Evolutionary conservation across 2,888 invertebrate genomes (phyloP).

Genomic region (Nasonia oneida): DNA sequence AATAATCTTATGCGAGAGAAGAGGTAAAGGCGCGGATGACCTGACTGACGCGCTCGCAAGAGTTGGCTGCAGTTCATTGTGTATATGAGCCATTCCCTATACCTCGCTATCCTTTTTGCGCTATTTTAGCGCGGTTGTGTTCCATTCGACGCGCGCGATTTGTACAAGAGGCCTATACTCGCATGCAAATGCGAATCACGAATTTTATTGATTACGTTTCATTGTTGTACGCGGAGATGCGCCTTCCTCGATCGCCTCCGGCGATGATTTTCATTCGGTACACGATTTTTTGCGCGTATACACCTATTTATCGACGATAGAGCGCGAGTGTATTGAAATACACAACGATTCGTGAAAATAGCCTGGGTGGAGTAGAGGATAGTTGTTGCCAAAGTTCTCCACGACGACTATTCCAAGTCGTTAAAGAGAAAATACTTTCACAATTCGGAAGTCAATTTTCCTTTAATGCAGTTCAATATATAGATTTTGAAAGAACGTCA

Average conservation of each 20-base stretch:
- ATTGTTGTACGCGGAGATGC: constrained; percentile 21
- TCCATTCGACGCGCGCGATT: no score
- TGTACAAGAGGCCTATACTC: not conserved
- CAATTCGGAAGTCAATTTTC: constrained; percentile 51
- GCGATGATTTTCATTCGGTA: not conserved
- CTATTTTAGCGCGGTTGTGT: not conserved
- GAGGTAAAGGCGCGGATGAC: constrained; percentile 27
- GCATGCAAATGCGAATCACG: constrained; percentile 46
- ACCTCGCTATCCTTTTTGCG: not conserved
- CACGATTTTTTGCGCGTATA: not conserved
- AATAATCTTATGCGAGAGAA: not conserved
- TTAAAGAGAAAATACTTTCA: constrained; percentile 55
- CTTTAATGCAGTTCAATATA: constrained; percentile 32
- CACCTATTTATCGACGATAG: no score
- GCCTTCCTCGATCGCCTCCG: not conserved
- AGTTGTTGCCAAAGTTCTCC: no score
- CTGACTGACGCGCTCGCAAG: not conserved
- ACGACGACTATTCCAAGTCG: not conserved
- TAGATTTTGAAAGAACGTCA: constrained; percentile 35
- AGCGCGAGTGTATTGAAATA: no score
- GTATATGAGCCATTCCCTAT: not conserved
- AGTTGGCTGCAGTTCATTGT: not conserved
- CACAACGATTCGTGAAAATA: not conserved
- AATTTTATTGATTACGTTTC: constrained; percentile 50
- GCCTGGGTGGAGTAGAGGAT: no score